Base-by-base conservation (phyloP, 2,113 vertebrate genomes). In the Orthochromis malagaraziensis region DNA sequence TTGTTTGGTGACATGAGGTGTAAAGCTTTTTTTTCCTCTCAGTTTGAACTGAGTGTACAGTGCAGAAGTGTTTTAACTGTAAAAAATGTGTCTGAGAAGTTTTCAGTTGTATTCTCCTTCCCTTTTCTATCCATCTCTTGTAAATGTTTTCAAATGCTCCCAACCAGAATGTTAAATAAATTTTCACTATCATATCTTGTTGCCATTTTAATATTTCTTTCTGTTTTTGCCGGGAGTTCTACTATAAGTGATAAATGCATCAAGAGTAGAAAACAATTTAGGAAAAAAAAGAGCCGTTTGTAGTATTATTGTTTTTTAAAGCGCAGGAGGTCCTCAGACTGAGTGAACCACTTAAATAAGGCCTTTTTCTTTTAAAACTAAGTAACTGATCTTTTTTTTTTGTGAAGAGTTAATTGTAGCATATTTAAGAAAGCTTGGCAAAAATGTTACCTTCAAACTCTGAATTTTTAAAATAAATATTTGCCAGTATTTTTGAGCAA, bases 91-190 rank as follows among this genome's bases (percentile, higher is more conserved):
- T 73, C 7, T 75, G n/a, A n/a, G 11, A 79, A 31, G 17, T 82
- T 3, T 29, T 82, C 11, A 2, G 21, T 80, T n/a, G 16, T 68
- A 40, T 54, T 60, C 29, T 38, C 10, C 17, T 33, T 80, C 53
- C 24, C 9, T 40, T 47, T 47, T 47, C n/a, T 38, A 29, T 58
- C 6, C n/a, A 2, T 13, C 2, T 2, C 31, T 68, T 90, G 83
- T 82, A 89, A 29, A 88, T 57, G 9, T 79, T 82, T 77, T 33
- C 40, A 1, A 51, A 65, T 54, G 10, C 14, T 83, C 24, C 33
- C 13, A 24, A 63, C 55, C 24, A 58, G 31, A 91, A 86, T 3
- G 2, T 21, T 73, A 54, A 90, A 93, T 85, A 84, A 83, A 90
- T n/a, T 77, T 79, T 85, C 5, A 47, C 31, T 11, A 5, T 31